A percentile compares a stretch with the other conserved stretches of the same genome.
Conservation (phyloP, 1,140 invertebrate species). For the Hycleus phaleratus region DNA sequence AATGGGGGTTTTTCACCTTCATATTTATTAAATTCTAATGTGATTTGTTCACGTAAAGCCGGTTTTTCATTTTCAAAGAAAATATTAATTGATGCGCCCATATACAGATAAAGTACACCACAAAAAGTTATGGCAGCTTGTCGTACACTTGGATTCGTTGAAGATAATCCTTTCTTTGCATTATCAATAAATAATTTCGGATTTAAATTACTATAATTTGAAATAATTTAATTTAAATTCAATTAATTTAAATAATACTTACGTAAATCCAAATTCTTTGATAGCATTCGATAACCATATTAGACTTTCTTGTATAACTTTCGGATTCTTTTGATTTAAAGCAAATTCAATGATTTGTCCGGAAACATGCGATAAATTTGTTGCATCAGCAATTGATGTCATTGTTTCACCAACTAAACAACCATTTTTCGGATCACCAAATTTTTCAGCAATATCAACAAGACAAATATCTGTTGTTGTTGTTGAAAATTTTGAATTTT, state of each 20-base stretch:
- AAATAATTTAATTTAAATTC: not conserved
- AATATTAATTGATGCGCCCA: conserved; percentile 64
- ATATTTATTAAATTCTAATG: conserved; percentile 79
- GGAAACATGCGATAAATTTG: conserved; percentile 66
- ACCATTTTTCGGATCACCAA: conserved; percentile 79
- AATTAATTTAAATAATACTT: conserved; percentile 34
- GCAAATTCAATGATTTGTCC: conserved; percentile 63
- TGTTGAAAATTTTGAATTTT: conserved; percentile 63
- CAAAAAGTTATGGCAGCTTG: conserved; percentile 61
- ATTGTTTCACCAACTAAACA: conserved; percentile 61
- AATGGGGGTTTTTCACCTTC: conserved; percentile 60
- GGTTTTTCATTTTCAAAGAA: conserved; percentile 86
- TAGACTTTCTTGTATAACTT: conserved; percentile 79
- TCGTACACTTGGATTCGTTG: conserved; percentile 76
- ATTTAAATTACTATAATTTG: conserved; percentile 55
- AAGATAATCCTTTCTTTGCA: conserved; percentile 73
- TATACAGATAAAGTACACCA: conserved; percentile 71
- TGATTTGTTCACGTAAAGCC: conserved; percentile 75
- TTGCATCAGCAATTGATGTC: conserved; percentile 67
- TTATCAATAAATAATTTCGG: conserved; percentile 71
- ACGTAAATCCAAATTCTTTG: conserved; percentile 77
- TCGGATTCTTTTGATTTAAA: conserved; percentile 82
- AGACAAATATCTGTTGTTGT: conserved; percentile 68
- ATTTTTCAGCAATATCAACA: conserved; percentile 74
- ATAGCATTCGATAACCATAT: conserved; percentile 71